Evolutionary conservation across 1,140 invertebrate genomes (phyloP), one percentile per base, ranked within the genome.

Genomic region (Colletes gigas): DNA sequence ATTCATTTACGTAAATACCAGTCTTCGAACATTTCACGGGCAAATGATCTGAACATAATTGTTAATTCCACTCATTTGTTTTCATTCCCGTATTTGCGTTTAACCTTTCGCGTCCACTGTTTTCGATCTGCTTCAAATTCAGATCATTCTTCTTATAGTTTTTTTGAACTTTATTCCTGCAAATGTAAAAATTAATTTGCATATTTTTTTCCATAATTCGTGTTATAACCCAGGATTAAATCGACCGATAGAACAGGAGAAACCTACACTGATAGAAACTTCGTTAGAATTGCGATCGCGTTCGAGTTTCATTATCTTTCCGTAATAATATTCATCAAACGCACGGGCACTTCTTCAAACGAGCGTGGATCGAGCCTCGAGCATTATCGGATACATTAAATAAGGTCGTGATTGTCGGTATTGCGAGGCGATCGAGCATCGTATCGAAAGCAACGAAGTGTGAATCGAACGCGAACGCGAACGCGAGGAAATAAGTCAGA

Each of bases 331-430:
- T 78, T 78, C 67, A 62, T 54, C 57, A 63, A 15, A 54, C 67
- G 57, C 44, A 9, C 10, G n/a, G 57, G 52, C 54, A 21, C 30
- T 62, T 21, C 57, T 41, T 78, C 44, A 14, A 71, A 14, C 57
- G 47, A 15, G 57, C 1, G n/a, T n/a, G 15, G 57, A 62, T 71
- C 57, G n/a, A 39, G 15, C 9, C 21, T 19, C 60, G n/a, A 15
- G 47, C 17, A 44, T 63, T 71, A 78, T 78, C 67, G 67, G 67
- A 63, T 71, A 73, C 60, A 55, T 19, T n/a, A 50, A 66, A 73
- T 66, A 79, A 65, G 52, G 15, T 73, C 41, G 2, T 10, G 50
- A 30, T 47, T 10, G 52, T 12, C 15, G 21, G 50, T 63, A 55
- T 47, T 17, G 50, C 55, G 14, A 30, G 12, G n/a, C 68, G 30